Base-by-base conservation (phyloP, 1,140 invertebrate species). In the Drosophila orena region DNA sequence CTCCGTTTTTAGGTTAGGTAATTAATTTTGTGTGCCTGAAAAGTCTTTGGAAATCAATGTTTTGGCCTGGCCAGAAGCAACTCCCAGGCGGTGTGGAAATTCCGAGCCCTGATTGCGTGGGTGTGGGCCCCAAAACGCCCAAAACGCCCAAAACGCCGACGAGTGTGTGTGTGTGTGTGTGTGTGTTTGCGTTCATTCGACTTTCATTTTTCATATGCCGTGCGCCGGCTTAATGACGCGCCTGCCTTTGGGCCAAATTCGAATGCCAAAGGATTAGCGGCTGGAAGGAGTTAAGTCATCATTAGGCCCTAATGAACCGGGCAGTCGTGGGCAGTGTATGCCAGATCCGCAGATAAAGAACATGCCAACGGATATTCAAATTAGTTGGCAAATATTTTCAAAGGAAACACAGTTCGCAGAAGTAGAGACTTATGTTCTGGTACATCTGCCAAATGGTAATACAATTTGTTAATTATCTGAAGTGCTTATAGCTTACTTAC, bases 41-140 rank as follows among this genome's bases (percentile, higher is more conserved):
- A 88, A 84, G 84, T 88, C 84, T 89, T 83, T 84, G 84, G 84
- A 88, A 88, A 88, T 88, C 84, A 88, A 88, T 89, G 84, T 84
- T 88, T 77, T 70, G 55, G 76, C 40, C 61, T 49, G 49, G 44
- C 38, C 27, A 24, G 3, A 49, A 38, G 46, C 22, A 88, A 77
- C 40, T 89, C 84, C 84, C 84, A 44, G 57, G 61, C 64, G 84
- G 68, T 69, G 47, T 12, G 50, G 17, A 35, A 42, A 27, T 56
- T 42, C 59, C 47, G 22, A 59, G 75, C 43, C 30, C 75, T 83
- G 76, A 80, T 84, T 85, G 72, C 47, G 66, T 69, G 79, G 61
- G 70, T 65, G 62, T 70, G 46, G 35, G 57, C 35, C 44, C 27
- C 15, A 27, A 34, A 22, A 24, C 12, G 22, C 20, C 20, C 17